Evolutionary conservation across 2,797 vertebrate genomes (phyloP).

Genomic region (Pangasius sanitwongsei): DNA sequence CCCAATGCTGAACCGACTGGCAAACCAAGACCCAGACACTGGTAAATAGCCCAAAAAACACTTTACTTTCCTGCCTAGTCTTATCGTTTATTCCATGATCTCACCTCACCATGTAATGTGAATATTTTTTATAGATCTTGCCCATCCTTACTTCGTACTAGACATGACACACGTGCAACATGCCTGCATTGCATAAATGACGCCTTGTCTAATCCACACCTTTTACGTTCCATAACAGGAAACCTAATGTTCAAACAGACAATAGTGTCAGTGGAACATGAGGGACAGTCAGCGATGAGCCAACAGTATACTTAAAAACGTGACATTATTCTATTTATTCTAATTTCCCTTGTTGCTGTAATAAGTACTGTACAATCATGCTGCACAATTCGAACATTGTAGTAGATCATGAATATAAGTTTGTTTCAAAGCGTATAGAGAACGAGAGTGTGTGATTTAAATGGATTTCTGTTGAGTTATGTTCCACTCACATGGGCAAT

Average conservation of each 20-base stretch:
- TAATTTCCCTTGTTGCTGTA: background rate
- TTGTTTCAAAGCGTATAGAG: background rate
- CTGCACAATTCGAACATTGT: background rate
- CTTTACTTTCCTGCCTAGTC: too few relatives aligned
- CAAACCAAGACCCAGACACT: slow-evolving; percentile 55
- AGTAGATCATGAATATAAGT: background rate
- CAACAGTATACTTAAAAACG: background rate
- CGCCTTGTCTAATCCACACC: too few relatives aligned
- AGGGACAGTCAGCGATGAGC: background rate
- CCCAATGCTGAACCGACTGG: slow-evolving; percentile 77
- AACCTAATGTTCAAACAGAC: too few relatives aligned
- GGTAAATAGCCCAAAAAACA: slow-evolving; percentile 59
- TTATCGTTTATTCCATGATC: too few relatives aligned
- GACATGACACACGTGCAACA: background rate
- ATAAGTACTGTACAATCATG: background rate
- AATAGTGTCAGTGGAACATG: background rate
- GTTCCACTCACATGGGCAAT: background rate
- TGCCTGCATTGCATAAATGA: background rate
- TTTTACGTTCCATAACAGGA: background rate
- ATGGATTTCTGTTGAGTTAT: background rate
- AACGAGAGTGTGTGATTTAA: background rate
- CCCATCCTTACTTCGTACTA: background rate
- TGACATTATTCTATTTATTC: background rate
- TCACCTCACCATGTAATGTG: too few relatives aligned
- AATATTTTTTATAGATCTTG: too few relatives aligned